phyloP scores from a whole-genome alignment of 2,888 invertebrate species.

The Brassicogethes aeneus region DNA sequence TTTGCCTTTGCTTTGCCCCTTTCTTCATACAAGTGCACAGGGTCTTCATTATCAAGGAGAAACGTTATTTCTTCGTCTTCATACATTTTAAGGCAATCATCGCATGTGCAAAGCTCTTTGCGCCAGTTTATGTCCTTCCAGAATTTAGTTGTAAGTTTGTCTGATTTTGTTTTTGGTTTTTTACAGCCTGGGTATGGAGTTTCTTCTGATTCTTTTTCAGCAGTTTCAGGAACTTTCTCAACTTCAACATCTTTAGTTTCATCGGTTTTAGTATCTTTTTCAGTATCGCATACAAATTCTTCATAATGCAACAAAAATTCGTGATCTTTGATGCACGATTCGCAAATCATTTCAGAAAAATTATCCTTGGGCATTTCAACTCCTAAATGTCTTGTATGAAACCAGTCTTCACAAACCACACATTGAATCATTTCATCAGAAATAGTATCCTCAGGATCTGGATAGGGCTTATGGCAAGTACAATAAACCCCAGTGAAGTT shows the following conservation, averaged over 20 bases:
- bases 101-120: conserved; percentile 62
- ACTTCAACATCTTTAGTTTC: conserved; percentile 16
- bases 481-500: conserved; percentile 94
- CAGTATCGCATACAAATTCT: conserved; percentile 33
- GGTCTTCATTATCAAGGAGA: conserved; percentile 72
- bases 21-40: conserved; percentile 72
- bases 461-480: conserved; percentile 84
- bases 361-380: conserved; percentile 25
- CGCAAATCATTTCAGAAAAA: conserved; percentile 69
- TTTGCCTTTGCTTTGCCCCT: conserved; percentile 50
- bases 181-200: conserved; percentile 22
- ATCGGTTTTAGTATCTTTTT: conserved; percentile 16
- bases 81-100: conserved; percentile 61
- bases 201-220: conserved; percentile 11
- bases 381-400: conserved; percentile 72
- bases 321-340: conserved; percentile 64
- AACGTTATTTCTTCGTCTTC: conserved; percentile 59
- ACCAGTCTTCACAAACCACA: conserved; percentile 96
- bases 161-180: conserved; percentile 39
- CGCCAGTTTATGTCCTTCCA: conserved; percentile 68
- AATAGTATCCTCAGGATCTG: conserved; percentile 74
- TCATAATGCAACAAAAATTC: conserved; percentile 67
- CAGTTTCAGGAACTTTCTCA: conserved; percentile 9
- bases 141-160: conserved; percentile 52
- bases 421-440: conserved; percentile 97